Base-by-base conservation (phyloP, 2,113 vertebrate species). In the Prunella himalayana region DNA sequence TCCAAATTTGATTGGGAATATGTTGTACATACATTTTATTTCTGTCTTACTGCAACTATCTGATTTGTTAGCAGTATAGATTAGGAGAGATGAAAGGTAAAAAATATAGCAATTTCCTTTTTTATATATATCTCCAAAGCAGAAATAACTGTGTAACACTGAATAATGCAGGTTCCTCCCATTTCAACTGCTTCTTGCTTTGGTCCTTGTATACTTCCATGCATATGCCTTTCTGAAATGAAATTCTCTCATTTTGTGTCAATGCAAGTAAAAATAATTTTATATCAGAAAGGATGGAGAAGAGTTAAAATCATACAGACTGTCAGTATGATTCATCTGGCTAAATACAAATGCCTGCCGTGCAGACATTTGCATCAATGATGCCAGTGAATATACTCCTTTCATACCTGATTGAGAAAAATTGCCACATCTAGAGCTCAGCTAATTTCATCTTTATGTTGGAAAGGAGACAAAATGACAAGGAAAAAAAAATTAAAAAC, bases 361-460 rank as follows among this genome's bases (percentile, higher is more conserved):
- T 53, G n/a, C 56, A 90, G 49, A 87, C 50, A 87, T 68, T 92
- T 68, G 18, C 49, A 85, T 79, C 28, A 20, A 22, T 54, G 44
- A 61, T 69, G 50, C 8, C 24, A 76, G 37, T 69, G 82, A 80
- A 71, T 70, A 37, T 49, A 37, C 4, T 89, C 25, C 50, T 76
- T 88, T 92, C 66, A 82, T 31, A 82, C 24, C n/a, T 87, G 79
- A 90, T 76, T 41, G 73, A 94, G 90, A 94, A 61, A 82, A 95
- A 82, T 76, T 80, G 71, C 54, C 30, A 25, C 49, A 68, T 84
- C 85, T 57, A 91, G n/a, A 80, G n/a, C 31, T 90, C 49, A 86
- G 49, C 13, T 94, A 94, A 82, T 94, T 75, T 94, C 45, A 53
- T 77, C 37, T 35, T 81, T 53, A 41, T 63, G 13, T 72, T 86